phyloP scores from a whole-genome alignment of 2,888 invertebrate species.

The Chaetoderma sp. region DNA sequence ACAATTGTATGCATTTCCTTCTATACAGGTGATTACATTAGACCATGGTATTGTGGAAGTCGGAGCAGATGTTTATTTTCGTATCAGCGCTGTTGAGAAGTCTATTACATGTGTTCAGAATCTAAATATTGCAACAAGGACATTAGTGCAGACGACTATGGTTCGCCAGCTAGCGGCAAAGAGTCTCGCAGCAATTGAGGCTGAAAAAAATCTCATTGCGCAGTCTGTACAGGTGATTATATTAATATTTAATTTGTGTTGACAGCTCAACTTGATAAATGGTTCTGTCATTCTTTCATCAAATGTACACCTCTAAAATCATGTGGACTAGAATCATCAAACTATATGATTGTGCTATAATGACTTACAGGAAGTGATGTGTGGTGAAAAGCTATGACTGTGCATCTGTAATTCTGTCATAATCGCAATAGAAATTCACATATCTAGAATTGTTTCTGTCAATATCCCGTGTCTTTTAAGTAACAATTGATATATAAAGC shows the following conservation, averaged over 20 bases:
- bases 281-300: too few species aligned
- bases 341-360: too few species aligned
- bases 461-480: too few species aligned
- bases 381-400: too few species aligned
- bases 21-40: slow-evolving; percentile 64
- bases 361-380: too few species aligned
- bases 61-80: slow-evolving; percentile 69
- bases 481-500: too few species aligned
- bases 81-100: slow-evolving; percentile 66
- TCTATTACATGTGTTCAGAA: slow-evolving; percentile 69
- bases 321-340: too few species aligned
- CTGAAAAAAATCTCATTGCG: slow-evolving; percentile 43
- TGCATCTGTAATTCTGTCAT: too few species aligned
- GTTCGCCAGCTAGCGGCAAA: slow-evolving; percentile 64
- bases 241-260: too few species aligned
- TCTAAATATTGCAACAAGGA: slow-evolving; percentile 65
- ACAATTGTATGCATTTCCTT: not conserved
- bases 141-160: slow-evolving; percentile 67
- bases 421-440: too few species aligned
- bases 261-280: not conserved
- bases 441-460: too few species aligned
- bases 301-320: too few species aligned
- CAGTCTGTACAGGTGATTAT: slow-evolving; percentile 49
- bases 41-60: slow-evolving; percentile 70
- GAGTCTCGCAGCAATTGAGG: slow-evolving; percentile 56